These are phyloP conservation scores for Hypomecis punctinalis DNA, from an alignment of 2,888 invertebrate species.

Conservation along the genomic window DNA sequence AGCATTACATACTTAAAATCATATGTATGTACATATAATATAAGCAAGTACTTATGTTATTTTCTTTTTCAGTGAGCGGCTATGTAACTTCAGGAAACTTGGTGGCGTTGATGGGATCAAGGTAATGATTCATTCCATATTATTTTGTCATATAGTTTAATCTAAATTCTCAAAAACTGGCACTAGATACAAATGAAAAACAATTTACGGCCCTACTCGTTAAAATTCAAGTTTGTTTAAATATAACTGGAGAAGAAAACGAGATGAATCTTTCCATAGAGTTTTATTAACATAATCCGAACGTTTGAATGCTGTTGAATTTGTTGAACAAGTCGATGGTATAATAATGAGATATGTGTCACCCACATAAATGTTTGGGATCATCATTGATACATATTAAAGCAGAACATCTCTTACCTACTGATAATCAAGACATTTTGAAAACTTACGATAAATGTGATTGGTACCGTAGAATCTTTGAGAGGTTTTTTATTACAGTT, in stretches of 20 bases:
- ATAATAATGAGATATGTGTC: background rate
- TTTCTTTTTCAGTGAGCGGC: slow-evolving; percentile 87
- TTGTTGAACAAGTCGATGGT: slow-evolving; percentile 1
- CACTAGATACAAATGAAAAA: background rate
- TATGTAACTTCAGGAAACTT: slow-evolving; percentile 88
- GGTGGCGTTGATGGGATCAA: slow-evolving; percentile 90
- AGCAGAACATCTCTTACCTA: too few relatives aligned
- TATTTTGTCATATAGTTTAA: too few relatives aligned
- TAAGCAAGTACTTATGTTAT: slow-evolving; percentile 1
- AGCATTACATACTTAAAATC: too few relatives aligned
- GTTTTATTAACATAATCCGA: background rate
- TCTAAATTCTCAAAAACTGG: background rate
- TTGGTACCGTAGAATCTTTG: too few relatives aligned
- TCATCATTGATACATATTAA: background rate
- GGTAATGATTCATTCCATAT: slow-evolving; percentile 69
- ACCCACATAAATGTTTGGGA: background rate
- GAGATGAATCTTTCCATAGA: slow-evolving; percentile 2
- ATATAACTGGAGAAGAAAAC: background rate
- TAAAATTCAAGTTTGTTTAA: background rate
- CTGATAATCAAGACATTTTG: too few relatives aligned
- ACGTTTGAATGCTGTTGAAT: slow-evolving; percentile 4
- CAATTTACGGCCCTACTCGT: background rate
- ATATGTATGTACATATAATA: too few relatives aligned
- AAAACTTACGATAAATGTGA: too few relatives aligned
- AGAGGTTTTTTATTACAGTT: too few relatives aligned